A percentile compares a stretch with the other conserved stretches of the same genome.
These are phyloP conservation scores for Archocentrus centrarchus DNA, from an alignment of 2,113 vertebrate species.

Conservation along the genomic window DNA sequence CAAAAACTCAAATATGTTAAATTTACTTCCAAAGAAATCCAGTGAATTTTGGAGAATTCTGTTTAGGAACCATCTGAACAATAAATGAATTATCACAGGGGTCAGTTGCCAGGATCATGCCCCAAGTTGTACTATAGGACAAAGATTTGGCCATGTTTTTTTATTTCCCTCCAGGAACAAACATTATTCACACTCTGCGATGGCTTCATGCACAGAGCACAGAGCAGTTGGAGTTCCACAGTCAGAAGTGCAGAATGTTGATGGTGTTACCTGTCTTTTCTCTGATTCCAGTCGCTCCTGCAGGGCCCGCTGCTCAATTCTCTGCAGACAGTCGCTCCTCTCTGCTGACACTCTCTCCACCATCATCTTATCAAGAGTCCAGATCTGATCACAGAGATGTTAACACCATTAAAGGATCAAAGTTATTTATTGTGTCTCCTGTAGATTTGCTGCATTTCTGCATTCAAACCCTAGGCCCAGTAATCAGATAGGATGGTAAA, in stretches of 20 bases:
- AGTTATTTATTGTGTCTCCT: background rate
- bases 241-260: background rate
- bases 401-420: background rate
- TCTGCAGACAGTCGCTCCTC: conserved; percentile 88
- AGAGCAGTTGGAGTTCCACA: background rate
- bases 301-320: conserved; percentile 85
- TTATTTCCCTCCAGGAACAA: background rate
- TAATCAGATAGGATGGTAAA: no score
- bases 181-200: background rate
- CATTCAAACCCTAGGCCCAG: background rate
- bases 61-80: no score
- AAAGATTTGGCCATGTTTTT: background rate
- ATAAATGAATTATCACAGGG: no score
- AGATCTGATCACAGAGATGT: conserved; percentile 79
- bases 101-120: no score
- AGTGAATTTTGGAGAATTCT: no score
- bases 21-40: background rate
- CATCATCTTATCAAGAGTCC: conserved; percentile 92
- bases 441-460: background rate
- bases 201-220: background rate
- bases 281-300: conserved; percentile 85
- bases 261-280: conserved; percentile 86
- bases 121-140: no score
- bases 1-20: no score
- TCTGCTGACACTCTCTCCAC: conserved; percentile 91